A percentile compares a stretch with the other conserved stretches of the same genome.
These are phyloP conservation scores for Lagopus leucura DNA, from an alignment of 2,113 vertebrate genomes.

Conservation along the genomic window DNA sequence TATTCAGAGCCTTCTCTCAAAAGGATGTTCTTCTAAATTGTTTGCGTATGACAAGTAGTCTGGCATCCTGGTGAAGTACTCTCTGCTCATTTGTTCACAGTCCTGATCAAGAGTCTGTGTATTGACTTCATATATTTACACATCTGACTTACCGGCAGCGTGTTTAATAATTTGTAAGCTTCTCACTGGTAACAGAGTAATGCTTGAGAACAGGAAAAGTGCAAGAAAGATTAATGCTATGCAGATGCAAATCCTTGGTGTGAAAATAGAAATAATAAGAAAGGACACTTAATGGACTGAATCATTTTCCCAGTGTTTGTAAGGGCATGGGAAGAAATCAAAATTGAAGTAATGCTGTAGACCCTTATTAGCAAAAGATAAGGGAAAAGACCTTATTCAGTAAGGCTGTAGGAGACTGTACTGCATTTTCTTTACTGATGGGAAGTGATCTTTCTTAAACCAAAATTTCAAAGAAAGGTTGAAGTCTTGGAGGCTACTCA, in stretches of 20 bases:
- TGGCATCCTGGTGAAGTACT: not conserved
- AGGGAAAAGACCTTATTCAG: conserved; percentile 21
- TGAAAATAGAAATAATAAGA: not conserved
- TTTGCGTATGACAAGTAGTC: not conserved
- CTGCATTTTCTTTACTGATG: not conserved
- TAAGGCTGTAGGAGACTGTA: not conserved
- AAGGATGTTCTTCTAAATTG: not conserved
- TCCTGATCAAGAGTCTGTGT: not conserved
- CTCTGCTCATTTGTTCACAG: not conserved
- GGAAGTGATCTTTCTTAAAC: conserved; percentile 36
- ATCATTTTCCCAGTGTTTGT: conserved; percentile 10
- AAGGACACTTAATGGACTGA: not conserved
- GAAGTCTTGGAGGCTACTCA: not conserved
- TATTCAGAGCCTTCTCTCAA: not conserved
- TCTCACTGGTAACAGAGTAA: not conserved
- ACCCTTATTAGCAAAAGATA: not conserved
- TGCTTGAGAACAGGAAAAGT: not conserved
- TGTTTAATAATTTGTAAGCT: not conserved
- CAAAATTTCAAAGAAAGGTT: not conserved
- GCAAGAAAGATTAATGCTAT: not conserved
- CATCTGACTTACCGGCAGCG: not conserved
- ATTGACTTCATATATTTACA: not conserved
- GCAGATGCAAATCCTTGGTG: not conserved
- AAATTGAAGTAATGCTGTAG: not conserved
- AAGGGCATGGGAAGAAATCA: not conserved